Evolutionary conservation across 2,888 invertebrate species (phyloP).

Genomic region (Patella caerulea): DNA sequence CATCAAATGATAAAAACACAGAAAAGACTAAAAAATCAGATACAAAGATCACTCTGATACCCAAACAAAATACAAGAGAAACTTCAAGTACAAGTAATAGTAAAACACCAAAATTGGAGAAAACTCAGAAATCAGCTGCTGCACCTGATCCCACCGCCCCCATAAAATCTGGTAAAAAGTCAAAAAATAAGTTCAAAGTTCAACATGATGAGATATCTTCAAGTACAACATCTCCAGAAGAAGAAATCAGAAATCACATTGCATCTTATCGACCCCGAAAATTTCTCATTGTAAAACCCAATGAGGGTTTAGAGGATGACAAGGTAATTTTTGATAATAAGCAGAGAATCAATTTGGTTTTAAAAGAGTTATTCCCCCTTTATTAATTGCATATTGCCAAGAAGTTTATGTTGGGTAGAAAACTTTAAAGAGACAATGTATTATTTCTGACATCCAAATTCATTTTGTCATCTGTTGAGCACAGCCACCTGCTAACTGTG

Average conservation of each 20-base stretch:
- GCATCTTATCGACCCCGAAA: constrained; percentile 47
- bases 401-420: too few relatives aligned
- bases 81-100: too few relatives aligned
- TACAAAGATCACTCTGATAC: neutral
- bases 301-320: constrained; percentile 53
- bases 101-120: too few relatives aligned
- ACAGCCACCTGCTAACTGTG: too few relatives aligned
- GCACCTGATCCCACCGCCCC: too few relatives aligned
- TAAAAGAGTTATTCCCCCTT: neutral
- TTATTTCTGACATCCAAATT: too few relatives aligned
- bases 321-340: constrained; percentile 38
- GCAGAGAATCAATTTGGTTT: too few relatives aligned
- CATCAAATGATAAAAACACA: constrained; percentile 12
- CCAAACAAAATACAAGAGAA: too few relatives aligned
- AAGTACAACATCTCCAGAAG: constrained; percentile 38
- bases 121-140: too few relatives aligned
- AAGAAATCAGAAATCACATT: constrained; percentile 34
- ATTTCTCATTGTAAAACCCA: constrained; percentile 60
- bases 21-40: constrained; percentile 3
- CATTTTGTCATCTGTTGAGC: too few relatives aligned
- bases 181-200: constrained; percentile 58
- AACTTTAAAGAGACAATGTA: too few relatives aligned
- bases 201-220: constrained; percentile 57
- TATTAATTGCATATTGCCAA: neutral
- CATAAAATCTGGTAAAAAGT: constrained; percentile 36